Evolutionary conservation across 1,140 invertebrate genomes (phyloP).

Genomic region (Dendrolimus punctatus): DNA sequence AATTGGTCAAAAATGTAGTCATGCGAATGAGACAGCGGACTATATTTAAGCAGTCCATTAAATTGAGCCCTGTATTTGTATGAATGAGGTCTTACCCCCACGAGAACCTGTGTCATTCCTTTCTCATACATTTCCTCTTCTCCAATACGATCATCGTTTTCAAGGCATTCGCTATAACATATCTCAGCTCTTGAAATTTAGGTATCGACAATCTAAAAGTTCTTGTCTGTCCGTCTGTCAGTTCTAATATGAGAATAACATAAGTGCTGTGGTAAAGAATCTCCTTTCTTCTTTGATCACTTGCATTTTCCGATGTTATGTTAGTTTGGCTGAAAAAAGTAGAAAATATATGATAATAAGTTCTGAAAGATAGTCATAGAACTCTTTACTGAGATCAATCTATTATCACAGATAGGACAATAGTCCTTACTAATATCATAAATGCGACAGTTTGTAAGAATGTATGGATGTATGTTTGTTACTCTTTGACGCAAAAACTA

Average conservation of each 20-base stretch:
- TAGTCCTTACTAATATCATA: too few species aligned
- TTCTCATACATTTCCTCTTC: conserved; percentile 53
- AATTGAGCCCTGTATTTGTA: not conserved
- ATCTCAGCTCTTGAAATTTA: conserved; percentile 53
- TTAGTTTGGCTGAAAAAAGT: conserved; percentile 49
- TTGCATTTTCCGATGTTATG: conserved; percentile 21
- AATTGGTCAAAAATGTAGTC: not conserved
- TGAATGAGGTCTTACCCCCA: conserved; percentile 4
- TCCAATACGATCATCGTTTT: conserved; percentile 55
- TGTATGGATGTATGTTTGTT: too few species aligned
- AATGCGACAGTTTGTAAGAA: too few species aligned
- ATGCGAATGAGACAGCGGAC: not conserved
- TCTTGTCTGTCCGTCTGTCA: conserved; percentile 40
- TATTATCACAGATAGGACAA: too few species aligned
- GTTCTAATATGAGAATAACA: conserved; percentile 34
- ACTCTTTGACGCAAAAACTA: too few species aligned
- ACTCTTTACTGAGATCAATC: too few species aligned
- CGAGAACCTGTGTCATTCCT: conserved; percentile 28
- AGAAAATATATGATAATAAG: not conserved
- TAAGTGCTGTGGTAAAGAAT: conserved; percentile 32
- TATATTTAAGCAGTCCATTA: not conserved
- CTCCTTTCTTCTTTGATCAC: conserved; percentile 23
- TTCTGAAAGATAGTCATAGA: too few species aligned
- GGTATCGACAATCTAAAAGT: conserved; percentile 35
- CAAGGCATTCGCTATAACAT: conserved; percentile 39